Evolutionary conservation across 2,888 invertebrate genomes (phyloP), one percentile per base, ranked within the genome.

Genomic region (Gymnoscelis rufifasciata): DNA sequence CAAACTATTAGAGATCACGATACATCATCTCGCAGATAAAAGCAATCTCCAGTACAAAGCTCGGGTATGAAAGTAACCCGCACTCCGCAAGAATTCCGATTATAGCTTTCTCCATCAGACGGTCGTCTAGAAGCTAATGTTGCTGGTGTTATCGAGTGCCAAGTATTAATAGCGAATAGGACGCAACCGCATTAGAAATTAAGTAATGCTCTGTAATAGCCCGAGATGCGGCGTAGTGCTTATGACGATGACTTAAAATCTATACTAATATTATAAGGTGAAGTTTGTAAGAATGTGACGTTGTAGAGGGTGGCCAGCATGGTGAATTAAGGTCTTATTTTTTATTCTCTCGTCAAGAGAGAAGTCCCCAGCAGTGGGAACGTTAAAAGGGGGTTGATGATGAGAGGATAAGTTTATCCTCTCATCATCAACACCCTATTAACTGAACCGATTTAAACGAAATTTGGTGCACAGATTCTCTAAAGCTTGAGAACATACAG

Each of bases 51-150:
- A 43, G 45, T 62, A 59, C 62, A 66, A 71, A 74, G 71, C 70
- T 72, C 62, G 56, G 62, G 71, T 68, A 74, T 71, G 74, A 78
- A 78, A 75, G 78, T 66, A 64, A 67, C 73, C n/a, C 73, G 67
- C 73, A 67, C 64, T 52, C 69, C 69, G 67, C 71, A 52, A 60
- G 58, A 63, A 62, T 62, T 65, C 59, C 65, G 60, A 62, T 51
- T 61, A 63, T 60, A 71, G 76, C 78, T 78, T 79, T 79, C 79
- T 72, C 50, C 62, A 68, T 68, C 68, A 59, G 56, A 61, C 19
- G 19, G 19, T 56, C 53, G 59, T 19, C 19, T 19, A 19, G 19
- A 51, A 64, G 60, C 35, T 63, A 23, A 35, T 24, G 27, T 33
- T 26, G 27, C 47, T 35, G 30, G 64, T 65, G 43, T 46, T 54